A percentile compares a stretch with the other conserved stretches of the same genome.
Conservation (phyloP, 2,797 vertebrate species). For the Notolabrus celidotus region DNA sequence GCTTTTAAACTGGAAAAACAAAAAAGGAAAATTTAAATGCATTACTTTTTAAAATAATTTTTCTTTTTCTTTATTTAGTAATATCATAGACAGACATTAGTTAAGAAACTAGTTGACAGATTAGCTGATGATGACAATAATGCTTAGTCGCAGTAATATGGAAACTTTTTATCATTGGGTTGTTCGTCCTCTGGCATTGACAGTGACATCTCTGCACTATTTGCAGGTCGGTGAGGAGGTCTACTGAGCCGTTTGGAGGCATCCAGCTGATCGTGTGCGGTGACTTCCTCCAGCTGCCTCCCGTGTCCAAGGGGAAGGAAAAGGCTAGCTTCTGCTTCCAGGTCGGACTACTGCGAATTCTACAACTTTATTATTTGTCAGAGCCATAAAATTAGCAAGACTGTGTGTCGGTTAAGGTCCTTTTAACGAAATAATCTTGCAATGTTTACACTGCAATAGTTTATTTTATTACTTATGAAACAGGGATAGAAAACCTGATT, state of each 20-base stretch:
- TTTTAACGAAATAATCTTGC: not conserved
- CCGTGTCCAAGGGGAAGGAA: conserved; percentile 90
- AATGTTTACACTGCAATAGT: not conserved
- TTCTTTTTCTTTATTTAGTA: too few relatives aligned
- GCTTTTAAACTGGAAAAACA: too few relatives aligned
- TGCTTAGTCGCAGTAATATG: too few relatives aligned
- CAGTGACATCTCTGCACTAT: not conserved
- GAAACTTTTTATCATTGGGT: not conserved
- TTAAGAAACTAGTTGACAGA: too few relatives aligned
- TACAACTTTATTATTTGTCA: too few relatives aligned
- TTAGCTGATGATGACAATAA: too few relatives aligned
- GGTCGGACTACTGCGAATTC: conserved; percentile 74
- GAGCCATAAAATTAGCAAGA: too few relatives aligned
- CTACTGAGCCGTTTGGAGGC: conserved; percentile 93
- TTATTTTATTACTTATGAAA: too few relatives aligned
- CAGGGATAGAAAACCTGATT: not conserved
- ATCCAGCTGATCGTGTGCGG: conserved; percentile 97
- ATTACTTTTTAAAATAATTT: too few relatives aligned
- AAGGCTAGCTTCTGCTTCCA: conserved; percentile 94
- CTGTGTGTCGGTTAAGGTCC: too few relatives aligned
- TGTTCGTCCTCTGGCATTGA: not conserved
- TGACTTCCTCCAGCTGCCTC: conserved; percentile 97
- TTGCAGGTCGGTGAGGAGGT: conserved; percentile 88
- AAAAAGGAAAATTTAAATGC: too few relatives aligned
- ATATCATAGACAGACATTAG: too few relatives aligned